These are phyloP conservation scores for Dipus sagitta DNA, from an alignment of 2,797 vertebrate genomes.

Conservation along the genomic window DNA sequence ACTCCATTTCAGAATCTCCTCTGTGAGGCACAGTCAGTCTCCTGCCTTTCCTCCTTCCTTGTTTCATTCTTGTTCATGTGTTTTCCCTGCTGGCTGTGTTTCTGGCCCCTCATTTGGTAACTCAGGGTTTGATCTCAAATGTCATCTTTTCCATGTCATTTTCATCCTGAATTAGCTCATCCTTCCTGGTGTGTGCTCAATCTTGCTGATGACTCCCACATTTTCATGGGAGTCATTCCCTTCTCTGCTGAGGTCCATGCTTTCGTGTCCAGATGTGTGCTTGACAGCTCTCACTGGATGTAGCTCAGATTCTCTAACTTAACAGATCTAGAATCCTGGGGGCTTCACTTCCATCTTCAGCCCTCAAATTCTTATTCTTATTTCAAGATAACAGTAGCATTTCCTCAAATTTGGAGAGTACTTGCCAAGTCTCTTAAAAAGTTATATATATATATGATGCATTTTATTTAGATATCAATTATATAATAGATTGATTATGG, in stretches of 20 bases:
- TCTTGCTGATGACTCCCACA: background rate
- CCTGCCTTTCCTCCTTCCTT: background rate
- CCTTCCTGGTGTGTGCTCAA: background rate
- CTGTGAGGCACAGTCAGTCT: background rate
- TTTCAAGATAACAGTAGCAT: background rate
- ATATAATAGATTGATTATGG: too few relatives aligned
- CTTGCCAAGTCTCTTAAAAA: background rate
- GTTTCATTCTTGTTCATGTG: background rate
- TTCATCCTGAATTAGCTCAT: background rate
- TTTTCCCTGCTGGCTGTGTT: background rate
- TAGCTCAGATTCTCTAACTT: background rate
- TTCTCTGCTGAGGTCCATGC: background rate
- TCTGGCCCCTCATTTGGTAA: background rate
- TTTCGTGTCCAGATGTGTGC: background rate
- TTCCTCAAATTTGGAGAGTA: background rate
- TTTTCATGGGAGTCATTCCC: background rate
- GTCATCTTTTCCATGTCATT: background rate
- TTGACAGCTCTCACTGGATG: background rate
- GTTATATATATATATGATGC: too few relatives aligned
- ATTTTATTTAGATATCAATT: too few relatives aligned
- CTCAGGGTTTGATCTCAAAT: background rate
- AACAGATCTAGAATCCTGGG: background rate
- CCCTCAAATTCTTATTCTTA: background rate
- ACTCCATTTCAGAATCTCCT: constrained; percentile 19
- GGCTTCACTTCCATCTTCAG: background rate